These are phyloP conservation scores for Tauraco hartlaubi DNA, from an alignment of 2,797 vertebrate genomes.

Conservation along the genomic window DNA sequence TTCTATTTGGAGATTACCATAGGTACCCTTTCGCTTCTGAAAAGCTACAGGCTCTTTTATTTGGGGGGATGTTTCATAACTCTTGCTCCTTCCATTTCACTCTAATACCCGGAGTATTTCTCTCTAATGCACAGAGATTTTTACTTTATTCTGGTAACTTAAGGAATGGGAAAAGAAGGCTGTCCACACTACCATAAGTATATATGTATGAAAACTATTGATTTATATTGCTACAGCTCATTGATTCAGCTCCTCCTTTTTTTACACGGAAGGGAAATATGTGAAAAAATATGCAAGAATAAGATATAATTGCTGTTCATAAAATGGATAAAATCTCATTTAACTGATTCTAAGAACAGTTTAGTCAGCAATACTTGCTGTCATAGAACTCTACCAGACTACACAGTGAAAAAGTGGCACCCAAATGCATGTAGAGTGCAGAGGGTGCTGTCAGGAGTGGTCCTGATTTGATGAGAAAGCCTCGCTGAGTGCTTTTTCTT, in stretches of 20 bases:
- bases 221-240: not conserved
- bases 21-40: not conserved
- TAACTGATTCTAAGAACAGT: not conserved
- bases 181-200: not conserved
- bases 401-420: not conserved
- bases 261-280: not conserved
- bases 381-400: not conserved
- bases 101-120: not conserved
- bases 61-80: not conserved
- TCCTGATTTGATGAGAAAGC: not conserved
- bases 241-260: not conserved
- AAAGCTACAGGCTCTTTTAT: not conserved
- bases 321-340: not conserved
- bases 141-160: not conserved
- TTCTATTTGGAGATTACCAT: rapidly evolving
- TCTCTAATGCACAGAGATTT: not conserved
- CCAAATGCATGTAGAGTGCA: not conserved
- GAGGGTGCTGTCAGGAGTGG: not conserved
- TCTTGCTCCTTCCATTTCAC: not conserved
- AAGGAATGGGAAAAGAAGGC: not conserved
- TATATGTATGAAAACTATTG: rapidly evolving
- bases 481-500: not conserved
- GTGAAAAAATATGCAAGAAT: not conserved
- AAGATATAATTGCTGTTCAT: not conserved
- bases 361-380: not conserved